Evolutionary conservation across 1,140 invertebrate genomes (phyloP).

Genomic region (Carposina sasakii): DNA sequence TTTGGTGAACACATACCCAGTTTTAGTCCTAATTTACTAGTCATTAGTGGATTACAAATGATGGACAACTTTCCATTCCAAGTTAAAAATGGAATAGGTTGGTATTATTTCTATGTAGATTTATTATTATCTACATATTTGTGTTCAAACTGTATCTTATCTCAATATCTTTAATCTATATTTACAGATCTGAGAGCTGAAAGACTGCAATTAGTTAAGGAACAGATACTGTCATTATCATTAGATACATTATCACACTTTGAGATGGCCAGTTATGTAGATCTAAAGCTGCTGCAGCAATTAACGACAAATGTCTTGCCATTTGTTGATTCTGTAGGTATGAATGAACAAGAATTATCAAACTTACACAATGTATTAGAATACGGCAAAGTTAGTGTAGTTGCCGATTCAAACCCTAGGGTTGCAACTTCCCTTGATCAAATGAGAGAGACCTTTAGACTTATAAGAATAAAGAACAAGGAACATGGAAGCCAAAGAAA

Average conservation of each 20-base stretch:
- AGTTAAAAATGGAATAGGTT: slow-evolving; percentile 69
- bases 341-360: slow-evolving; percentile 92
- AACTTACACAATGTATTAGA: slow-evolving; percentile 82
- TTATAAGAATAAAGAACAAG: slow-evolving; percentile 66
- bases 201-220: slow-evolving; percentile 78
- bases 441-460: slow-evolving; percentile 84
- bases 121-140: neutral
- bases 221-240: slow-evolving; percentile 78
- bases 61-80: slow-evolving; percentile 91
- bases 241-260: slow-evolving; percentile 83
- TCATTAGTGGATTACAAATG: slow-evolving; percentile 91
- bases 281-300: slow-evolving; percentile 79
- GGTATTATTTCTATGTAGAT: slow-evolving; percentile 9
- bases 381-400: slow-evolving; percentile 82
- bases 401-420: slow-evolving; percentile 86
- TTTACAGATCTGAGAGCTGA: slow-evolving; percentile 75
- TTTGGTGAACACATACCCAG: slow-evolving; percentile 77
- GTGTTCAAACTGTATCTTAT: neutral
- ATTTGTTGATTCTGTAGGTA: slow-evolving; percentile 88
- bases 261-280: slow-evolving; percentile 91
- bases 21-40: slow-evolving; percentile 83
- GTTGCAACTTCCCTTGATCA: slow-evolving; percentile 87
- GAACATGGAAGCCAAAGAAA: slow-evolving; percentile 68
- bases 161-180: neutral
- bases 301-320: slow-evolving; percentile 81